These are phyloP conservation scores for Busseola fusca DNA, from an alignment of 2,888 invertebrate genomes.

Conservation along the genomic window DNA sequence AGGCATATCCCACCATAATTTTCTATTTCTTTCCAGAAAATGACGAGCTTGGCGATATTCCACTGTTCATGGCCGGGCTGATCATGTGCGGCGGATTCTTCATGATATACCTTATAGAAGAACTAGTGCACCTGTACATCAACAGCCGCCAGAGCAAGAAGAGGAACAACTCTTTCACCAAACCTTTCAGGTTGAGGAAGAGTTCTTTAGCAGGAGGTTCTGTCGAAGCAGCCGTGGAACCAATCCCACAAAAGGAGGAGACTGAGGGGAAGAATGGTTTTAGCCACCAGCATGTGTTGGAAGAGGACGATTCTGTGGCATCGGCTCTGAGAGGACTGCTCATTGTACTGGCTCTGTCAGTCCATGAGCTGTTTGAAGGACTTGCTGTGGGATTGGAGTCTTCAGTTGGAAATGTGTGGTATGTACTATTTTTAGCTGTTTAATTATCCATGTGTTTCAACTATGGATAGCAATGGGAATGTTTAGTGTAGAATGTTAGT, in stretches of 20 bases:
- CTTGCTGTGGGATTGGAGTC: slow-evolving; percentile 94
- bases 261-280: slow-evolving; percentile 66
- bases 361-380: slow-evolving; percentile 96
- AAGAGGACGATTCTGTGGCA: slow-evolving; percentile 80
- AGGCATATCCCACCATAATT: background rate
- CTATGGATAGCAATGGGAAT: background rate
- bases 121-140: slow-evolving; percentile 92
- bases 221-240: slow-evolving; percentile 27
- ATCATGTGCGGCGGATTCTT: slow-evolving; percentile 94
- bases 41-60: slow-evolving; percentile 86
- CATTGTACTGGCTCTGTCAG: slow-evolving; percentile 92
- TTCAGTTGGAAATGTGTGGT: slow-evolving; percentile 87
- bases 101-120: slow-evolving; percentile 93
- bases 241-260: slow-evolving; percentile 59
- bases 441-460: background rate
- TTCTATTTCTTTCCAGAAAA: slow-evolving; percentile 66
- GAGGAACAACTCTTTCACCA: slow-evolving; percentile 73
- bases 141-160: slow-evolving; percentile 84
- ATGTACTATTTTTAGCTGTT: slow-evolving; percentile 56
- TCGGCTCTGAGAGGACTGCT: slow-evolving; percentile 91
- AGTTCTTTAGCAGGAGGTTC: slow-evolving; percentile 33
- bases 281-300: slow-evolving; percentile 72
- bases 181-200: slow-evolving; percentile 79
- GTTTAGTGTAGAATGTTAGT: background rate
- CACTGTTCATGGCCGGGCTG: slow-evolving; percentile 91